Evolutionary conservation across 2,888 invertebrate genomes (phyloP).

Genomic region (Frankliniella fusca): DNA sequence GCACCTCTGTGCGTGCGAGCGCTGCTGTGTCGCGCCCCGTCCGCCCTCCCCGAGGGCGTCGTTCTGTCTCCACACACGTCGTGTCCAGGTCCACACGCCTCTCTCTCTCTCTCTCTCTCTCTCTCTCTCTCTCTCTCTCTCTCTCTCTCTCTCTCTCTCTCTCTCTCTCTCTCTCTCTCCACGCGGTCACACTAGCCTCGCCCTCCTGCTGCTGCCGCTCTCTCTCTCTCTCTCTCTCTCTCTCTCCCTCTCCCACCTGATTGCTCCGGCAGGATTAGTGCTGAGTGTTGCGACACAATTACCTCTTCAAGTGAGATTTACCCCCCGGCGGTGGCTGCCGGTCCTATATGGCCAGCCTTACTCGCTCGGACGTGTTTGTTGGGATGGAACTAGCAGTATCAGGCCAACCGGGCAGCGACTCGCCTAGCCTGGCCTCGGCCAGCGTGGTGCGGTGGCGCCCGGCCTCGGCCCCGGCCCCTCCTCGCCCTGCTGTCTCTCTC

Average conservation of each 20-base stretch:
- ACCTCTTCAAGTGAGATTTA: constrained; percentile 5
- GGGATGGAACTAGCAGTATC: too few relatives aligned
- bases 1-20: too few relatives aligned
- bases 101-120: neutral
- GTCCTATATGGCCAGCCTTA: too few relatives aligned
- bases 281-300: neutral
- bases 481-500: too few relatives aligned
- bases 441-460: neutral
- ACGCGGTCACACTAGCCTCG: neutral
- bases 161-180: too few relatives aligned
- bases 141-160: neutral
- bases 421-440: neutral
- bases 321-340: neutral
- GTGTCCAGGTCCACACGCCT: neutral
- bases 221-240: neutral
- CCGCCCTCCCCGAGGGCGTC: neutral
- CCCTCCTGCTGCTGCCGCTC: neutral
- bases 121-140: too few relatives aligned
- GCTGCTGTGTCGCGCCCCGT: too few relatives aligned
- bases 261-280: constrained; percentile 6
- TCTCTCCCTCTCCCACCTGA: neutral
- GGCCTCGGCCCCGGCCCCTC: too few relatives aligned
- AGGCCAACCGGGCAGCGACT: neutral
- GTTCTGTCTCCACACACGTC: constrained; percentile 2
- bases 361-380: too few relatives aligned